A percentile compares a stretch with the other conserved stretches of the same genome.
These are phyloP conservation scores for Piaya cayana DNA, from an alignment of 2,113 vertebrate genomes.

Conservation along the genomic window DNA sequence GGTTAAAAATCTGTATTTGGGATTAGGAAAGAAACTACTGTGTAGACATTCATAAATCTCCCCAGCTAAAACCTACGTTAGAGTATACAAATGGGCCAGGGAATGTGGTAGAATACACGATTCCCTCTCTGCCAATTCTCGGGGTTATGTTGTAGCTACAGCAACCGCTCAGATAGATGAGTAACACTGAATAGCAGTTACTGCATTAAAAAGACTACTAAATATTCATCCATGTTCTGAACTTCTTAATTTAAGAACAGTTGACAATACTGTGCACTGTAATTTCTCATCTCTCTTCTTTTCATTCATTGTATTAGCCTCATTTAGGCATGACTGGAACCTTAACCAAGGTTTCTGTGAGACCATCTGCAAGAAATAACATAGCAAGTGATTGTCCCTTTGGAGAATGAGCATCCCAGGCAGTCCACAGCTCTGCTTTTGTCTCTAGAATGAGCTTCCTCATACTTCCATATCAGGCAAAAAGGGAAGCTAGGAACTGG, in stretches of 20 bases:
- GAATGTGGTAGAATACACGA: background rate
- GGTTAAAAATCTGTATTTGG: background rate
- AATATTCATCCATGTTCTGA: background rate
- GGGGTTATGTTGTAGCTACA: constrained; percentile 31
- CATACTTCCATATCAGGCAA: background rate
- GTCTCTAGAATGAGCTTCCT: background rate
- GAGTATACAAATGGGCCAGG: background rate
- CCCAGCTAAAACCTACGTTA: background rate
- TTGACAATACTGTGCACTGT: background rate
- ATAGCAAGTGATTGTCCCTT: background rate
- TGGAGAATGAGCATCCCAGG: background rate
- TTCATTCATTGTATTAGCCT: background rate
- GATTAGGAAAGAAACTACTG: background rate
- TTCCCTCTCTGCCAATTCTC: background rate
- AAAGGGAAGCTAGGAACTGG: background rate
- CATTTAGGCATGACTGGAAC: background rate
- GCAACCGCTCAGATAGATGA: constrained; percentile 9
- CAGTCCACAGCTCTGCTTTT: background rate
- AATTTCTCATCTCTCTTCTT: background rate
- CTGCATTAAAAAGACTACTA: background rate
- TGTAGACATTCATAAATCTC: background rate
- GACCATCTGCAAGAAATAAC: background rate
- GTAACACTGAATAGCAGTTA: background rate
- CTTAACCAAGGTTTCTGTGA: background rate
- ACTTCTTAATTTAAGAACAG: background rate